Evolutionary conservation across 2,888 invertebrate species (phyloP).

Genomic region (Zelleria hepariella): DNA sequence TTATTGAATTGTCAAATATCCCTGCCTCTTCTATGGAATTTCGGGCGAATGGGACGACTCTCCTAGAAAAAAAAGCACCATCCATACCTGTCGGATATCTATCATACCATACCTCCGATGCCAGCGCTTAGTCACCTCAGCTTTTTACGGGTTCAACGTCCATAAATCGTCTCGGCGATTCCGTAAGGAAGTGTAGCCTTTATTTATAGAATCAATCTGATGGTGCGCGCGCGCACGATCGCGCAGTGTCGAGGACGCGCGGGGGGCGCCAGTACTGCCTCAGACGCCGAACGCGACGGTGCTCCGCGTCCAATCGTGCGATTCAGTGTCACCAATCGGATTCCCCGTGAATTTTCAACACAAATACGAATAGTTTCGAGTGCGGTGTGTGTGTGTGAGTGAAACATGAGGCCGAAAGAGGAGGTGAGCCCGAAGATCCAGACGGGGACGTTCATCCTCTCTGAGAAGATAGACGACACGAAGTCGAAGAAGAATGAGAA

Average conservation of each 20-base stretch:
- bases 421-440: constrained; percentile 52
- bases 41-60: too few relatives aligned
- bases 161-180: constrained; percentile 57
- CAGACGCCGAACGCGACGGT: constrained; percentile 41
- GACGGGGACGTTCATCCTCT: constrained; percentile 68
- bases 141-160: constrained; percentile 61
- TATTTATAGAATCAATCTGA: constrained; percentile 51
- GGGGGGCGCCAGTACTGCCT: constrained; percentile 28
- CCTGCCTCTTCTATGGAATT: too few relatives aligned
- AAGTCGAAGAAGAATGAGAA: constrained; percentile 62
- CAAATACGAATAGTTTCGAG: constrained; percentile 53
- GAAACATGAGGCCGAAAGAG: constrained; percentile 60
- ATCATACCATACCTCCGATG: constrained; percentile 12
- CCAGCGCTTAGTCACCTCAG: constrained; percentile 35
- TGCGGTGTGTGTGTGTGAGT: constrained; percentile 23
- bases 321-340: constrained; percentile 37
- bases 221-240: constrained; percentile 18
- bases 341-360: constrained; percentile 51
- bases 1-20: too few relatives aligned
- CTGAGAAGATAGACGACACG: constrained; percentile 69
- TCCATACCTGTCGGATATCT: neutral
- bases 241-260: constrained; percentile 13
- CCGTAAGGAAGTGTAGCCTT: constrained; percentile 54
- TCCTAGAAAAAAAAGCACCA: neutral
- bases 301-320: constrained; percentile 23